Conservation (phyloP, 2,888 invertebrate genomes). For the Synergus umbraculus region DNA sequence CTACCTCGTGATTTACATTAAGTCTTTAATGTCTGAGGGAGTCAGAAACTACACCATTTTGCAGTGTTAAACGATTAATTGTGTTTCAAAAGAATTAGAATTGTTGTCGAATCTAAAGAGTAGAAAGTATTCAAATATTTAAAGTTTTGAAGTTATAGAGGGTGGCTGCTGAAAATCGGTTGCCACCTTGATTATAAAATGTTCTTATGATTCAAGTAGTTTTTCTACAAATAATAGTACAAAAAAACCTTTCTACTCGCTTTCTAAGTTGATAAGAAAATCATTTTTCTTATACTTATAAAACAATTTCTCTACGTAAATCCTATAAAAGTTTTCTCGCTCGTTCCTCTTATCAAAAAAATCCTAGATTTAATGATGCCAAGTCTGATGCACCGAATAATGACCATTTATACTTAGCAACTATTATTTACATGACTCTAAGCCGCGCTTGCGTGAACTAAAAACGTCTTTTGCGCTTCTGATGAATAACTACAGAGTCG, state of each 20-base stretch:
- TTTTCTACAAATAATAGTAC: too few species aligned
- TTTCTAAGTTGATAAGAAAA: not conserved
- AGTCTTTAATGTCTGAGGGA: not conserved
- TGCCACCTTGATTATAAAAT: too few species aligned
- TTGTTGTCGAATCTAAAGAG: not conserved
- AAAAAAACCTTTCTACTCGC: too few species aligned
- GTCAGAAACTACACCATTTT: not conserved
- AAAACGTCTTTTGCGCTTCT: not conserved
- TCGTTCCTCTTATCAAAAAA: not conserved
- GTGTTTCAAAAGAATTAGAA: not conserved
- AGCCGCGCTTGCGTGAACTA: constrained; percentile 27
- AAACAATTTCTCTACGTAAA: not conserved
- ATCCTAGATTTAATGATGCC: not conserved
- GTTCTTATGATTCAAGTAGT: too few species aligned
- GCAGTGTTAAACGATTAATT: not conserved
- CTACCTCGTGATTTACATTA: not conserved
- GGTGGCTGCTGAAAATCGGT: too few species aligned
- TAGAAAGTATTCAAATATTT: not conserved
- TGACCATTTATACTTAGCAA: constrained; percentile 34
- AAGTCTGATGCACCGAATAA: constrained; percentile 14
- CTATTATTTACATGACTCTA: constrained; percentile 63
- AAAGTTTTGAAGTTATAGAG: too few species aligned
- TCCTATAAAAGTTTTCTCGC: not conserved
- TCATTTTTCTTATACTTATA: not conserved
- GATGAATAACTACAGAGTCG: not conserved